These are phyloP conservation scores for Sycobia sp. DNA, from an alignment of 1,140 invertebrate species.

Conservation along the genomic window DNA sequence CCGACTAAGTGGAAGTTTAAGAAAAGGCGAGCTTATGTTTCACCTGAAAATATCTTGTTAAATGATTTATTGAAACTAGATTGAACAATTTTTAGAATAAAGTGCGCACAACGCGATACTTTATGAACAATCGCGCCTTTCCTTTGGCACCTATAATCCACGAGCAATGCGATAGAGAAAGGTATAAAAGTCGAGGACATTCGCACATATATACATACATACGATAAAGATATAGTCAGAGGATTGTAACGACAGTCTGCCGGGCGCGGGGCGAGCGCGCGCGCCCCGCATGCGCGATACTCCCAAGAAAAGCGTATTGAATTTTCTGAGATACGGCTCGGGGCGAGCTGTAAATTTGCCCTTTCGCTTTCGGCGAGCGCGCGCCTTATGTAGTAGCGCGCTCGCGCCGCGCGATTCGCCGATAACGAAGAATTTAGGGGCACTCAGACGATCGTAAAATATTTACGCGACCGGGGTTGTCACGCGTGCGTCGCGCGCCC, in stretches of 20 bases:
- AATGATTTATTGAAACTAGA: too few species aligned
- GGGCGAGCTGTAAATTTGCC: conserved; percentile 10
- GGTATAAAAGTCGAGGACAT: not conserved
- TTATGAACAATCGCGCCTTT: too few species aligned
- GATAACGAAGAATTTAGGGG: conserved; percentile 32
- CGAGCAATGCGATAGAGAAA: not conserved
- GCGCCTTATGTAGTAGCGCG: too few species aligned
- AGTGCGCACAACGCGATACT: too few species aligned
- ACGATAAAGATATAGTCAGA: conserved; percentile 2
- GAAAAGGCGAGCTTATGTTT: too few species aligned
- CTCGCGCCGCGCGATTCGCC: not conserved
- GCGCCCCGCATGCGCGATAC: not conserved
- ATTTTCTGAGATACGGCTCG: conserved; percentile 11
- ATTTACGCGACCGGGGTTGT: conserved; percentile 19
- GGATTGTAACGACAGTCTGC: not conserved
- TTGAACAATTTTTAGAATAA: too few species aligned
- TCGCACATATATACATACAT: too few species aligned
- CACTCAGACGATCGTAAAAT: conserved; percentile 31
- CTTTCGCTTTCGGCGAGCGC: conserved; percentile 3
- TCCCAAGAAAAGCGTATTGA: conserved; percentile 17
- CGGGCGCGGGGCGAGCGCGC: not conserved
- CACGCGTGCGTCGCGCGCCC: not conserved
- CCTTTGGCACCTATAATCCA: too few species aligned
- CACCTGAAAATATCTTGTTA: too few species aligned
- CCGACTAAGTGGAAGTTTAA: too few species aligned